These are phyloP conservation scores for Mesorhabditis spiculigera DNA, from an alignment of 2,888 invertebrate species.

Conservation along the genomic window DNA sequence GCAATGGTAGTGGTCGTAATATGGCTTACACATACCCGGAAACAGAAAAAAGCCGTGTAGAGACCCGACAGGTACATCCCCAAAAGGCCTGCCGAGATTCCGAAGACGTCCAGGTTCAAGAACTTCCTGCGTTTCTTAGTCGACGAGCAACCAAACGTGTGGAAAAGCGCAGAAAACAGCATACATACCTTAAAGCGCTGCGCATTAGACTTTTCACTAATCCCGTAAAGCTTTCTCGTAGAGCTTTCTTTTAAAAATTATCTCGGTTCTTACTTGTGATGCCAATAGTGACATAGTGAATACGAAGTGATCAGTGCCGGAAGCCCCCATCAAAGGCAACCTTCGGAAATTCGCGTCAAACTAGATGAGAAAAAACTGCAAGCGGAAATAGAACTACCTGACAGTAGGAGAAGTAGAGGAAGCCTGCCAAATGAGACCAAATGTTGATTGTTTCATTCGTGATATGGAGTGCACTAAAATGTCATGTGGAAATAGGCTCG, in stretches of 20 bases:
- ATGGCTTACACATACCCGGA: constrained; percentile 59
- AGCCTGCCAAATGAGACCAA: constrained; percentile 80
- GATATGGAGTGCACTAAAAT: constrained; percentile 84
- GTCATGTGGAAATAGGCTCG: neutral
- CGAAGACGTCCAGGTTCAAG: constrained; percentile 84
- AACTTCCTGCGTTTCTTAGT: constrained; percentile 80
- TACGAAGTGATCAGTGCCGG: constrained; percentile 78
- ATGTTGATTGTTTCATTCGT: constrained; percentile 95
- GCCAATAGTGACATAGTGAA: constrained; percentile 79
- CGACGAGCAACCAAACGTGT: constrained; percentile 88
- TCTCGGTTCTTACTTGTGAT: constrained; percentile 72
- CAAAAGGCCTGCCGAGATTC: constrained; percentile 84
- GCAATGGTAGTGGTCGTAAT: neutral
- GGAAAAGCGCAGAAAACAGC: constrained; percentile 84
- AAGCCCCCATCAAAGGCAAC: constrained; percentile 71
- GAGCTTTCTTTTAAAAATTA: too few species aligned
- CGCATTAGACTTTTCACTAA: neutral
- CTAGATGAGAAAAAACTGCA: neutral
- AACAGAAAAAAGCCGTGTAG: constrained; percentile 94
- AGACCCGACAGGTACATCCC: constrained; percentile 93
- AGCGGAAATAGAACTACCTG: constrained; percentile 61
- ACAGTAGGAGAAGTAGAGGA: constrained; percentile 73
- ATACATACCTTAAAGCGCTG: constrained; percentile 76
- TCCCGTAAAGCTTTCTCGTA: constrained; percentile 7
- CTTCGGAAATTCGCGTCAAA: constrained; percentile 72